Evolutionary conservation across 2,797 vertebrate species (phyloP).

Genomic region (Hydrocynus forskahlii): DNA sequence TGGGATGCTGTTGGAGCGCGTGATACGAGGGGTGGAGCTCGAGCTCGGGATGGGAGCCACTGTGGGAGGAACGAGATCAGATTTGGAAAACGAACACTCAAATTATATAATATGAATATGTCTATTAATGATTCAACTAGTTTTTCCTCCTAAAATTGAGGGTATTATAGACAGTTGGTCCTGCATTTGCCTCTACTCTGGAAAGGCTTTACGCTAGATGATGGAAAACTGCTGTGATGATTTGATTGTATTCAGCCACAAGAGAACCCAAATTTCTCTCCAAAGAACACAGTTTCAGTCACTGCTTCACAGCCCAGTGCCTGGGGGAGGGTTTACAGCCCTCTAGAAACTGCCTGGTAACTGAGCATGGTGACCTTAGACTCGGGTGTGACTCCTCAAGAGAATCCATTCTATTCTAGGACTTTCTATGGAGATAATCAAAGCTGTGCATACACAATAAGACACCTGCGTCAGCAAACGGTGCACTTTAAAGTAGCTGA

Average conservation of each 20-base stretch:
- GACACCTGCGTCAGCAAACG: background rate
- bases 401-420: background rate
- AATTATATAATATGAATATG: background rate
- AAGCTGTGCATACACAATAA: background rate
- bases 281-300: background rate
- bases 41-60: constrained; percentile 83
- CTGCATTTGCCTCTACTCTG: background rate
- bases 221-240: too few relatives aligned
- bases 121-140: background rate
- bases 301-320: background rate
- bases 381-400: background rate
- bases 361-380: background rate
- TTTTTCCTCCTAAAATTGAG: background rate
- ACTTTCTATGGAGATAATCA: background rate
- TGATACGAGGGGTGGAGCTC: constrained; percentile 86
- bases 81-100: background rate
- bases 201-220: too few relatives aligned
- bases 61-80: constrained; percentile 59
- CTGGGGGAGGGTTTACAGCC: too few relatives aligned
- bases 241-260: too few relatives aligned
- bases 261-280: too few relatives aligned
- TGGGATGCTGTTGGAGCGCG: constrained; percentile 97
- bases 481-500: too few relatives aligned
- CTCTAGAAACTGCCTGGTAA: background rate
- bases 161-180: too few relatives aligned